A percentile compares a stretch with the other conserved stretches of the same genome.
These are phyloP conservation scores for Melanostoma mellinum DNA, from an alignment of 2,888 invertebrate species.

Conservation along the genomic window DNA sequence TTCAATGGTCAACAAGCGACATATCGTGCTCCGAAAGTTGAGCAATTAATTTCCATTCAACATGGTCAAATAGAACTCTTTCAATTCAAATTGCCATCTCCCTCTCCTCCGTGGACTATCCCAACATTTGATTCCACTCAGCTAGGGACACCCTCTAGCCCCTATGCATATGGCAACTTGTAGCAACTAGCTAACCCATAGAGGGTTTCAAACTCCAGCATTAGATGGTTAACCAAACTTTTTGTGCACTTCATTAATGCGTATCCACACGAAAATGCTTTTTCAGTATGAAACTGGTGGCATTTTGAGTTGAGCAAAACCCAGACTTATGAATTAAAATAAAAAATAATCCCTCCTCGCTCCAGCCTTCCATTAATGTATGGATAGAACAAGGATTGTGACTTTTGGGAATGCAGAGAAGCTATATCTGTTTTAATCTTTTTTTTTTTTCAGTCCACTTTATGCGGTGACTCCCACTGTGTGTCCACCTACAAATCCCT, in stretches of 20 bases:
- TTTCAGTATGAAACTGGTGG: conserved; percentile 12
- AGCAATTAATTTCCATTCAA: conserved; percentile 57
- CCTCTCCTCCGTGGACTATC: neutral
- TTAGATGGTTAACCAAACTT: conserved; percentile 34
- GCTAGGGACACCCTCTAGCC: neutral
- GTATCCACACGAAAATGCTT: conserved; percentile 12
- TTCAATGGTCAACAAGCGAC: neutral
- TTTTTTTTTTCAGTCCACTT: conserved; percentile 10
- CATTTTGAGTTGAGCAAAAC: conserved; percentile 2
- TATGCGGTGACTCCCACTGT: conserved; percentile 19
- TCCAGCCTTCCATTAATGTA: conserved; percentile 33
- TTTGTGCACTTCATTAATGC: conserved; percentile 33
- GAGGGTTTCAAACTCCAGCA: conserved; percentile 32
- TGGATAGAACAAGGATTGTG: conserved; percentile 23
- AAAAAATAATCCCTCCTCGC: neutral
- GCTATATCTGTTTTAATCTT: conserved; percentile 18
- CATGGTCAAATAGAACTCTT: conserved; percentile 1
- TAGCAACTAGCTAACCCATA: neutral
- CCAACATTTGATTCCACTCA: neutral
- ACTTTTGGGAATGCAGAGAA: conserved; percentile 32
- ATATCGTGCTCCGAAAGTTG: conserved; percentile 19
- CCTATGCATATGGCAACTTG: neutral
- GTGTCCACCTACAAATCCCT: conserved; percentile 40
- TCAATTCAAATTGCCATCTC: neutral
- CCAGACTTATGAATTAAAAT: conserved; percentile 12